phyloP scores from a whole-genome alignment of 2,888 invertebrate species.

The Aphodius sticticus region DNA sequence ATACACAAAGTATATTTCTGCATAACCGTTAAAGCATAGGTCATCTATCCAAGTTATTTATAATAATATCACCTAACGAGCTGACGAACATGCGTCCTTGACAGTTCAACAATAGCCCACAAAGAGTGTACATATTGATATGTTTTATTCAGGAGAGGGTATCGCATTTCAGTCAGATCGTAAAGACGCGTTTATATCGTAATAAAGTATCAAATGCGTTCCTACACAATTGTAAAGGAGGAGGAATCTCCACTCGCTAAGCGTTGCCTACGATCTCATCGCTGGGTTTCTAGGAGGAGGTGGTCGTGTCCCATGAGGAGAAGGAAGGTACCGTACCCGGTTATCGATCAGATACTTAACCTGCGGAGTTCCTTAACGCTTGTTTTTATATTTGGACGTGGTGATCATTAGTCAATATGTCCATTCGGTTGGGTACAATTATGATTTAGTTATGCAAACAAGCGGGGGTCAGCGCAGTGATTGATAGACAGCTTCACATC shows the following conservation, averaged over 20 bases:
- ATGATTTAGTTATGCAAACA: conserved; percentile 62
- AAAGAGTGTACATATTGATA: too few relatives aligned
- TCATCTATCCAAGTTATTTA: too few relatives aligned
- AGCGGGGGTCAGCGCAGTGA: conserved; percentile 57
- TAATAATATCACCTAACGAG: too few relatives aligned
- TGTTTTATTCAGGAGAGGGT: too few relatives aligned
- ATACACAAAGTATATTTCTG: too few relatives aligned
- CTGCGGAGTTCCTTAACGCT: conserved; percentile 42
- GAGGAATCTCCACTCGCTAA: neutral
- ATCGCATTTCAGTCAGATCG: neutral
- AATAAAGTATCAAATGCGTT: conserved; percentile 16
- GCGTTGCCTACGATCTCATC: neutral
- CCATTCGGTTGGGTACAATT: conserved; percentile 59
- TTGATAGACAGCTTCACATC: conserved; percentile 56
- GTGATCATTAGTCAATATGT: conserved; percentile 60
- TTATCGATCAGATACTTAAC: conserved; percentile 38
- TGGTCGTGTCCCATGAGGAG: neutral
- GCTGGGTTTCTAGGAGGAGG: neutral
- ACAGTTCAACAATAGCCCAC: too few relatives aligned
- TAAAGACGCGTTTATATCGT: conserved; percentile 14
- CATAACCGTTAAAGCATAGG: too few relatives aligned
- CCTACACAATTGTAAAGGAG: neutral
- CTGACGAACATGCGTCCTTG: too few relatives aligned
- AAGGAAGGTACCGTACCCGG: conserved; percentile 14
- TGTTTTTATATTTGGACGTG: conserved; percentile 50